phyloP scores from a whole-genome alignment of 2,797 vertebrate species.

The Cuniculus paca region DNA sequence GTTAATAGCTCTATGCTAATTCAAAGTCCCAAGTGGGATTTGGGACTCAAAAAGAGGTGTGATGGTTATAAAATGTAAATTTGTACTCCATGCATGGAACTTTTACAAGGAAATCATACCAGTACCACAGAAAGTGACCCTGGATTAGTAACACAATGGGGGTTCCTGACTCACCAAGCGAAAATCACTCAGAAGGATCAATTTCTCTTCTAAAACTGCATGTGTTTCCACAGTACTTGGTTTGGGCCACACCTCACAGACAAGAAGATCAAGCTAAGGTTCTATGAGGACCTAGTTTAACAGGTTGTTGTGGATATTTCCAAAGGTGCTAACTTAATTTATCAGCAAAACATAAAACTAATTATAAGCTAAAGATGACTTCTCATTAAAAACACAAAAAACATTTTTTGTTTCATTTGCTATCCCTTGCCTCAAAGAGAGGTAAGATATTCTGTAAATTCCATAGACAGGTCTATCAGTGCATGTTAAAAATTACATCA shows the following conservation, averaged over 20 bases:
- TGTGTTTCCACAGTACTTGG: not conserved
- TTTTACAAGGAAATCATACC: not conserved
- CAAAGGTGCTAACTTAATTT: not conserved
- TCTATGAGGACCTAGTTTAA: not conserved
- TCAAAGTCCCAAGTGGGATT: not conserved
- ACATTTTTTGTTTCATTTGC: not conserved
- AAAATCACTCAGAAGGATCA: not conserved
- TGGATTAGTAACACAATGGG: not conserved
- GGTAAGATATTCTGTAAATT: not conserved
- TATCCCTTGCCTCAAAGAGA: not conserved
- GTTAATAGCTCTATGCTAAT: not conserved
- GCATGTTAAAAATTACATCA: not conserved
- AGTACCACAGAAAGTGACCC: not conserved
- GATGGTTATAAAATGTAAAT: not conserved
- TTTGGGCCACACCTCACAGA: too few relatives aligned
- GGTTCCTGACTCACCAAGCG: not conserved
- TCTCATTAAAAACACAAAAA: not conserved
- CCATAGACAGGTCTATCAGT: not conserved
- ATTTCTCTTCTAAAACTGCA: not conserved
- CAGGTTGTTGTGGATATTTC: not conserved
- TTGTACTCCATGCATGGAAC: not conserved
- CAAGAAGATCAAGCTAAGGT: not conserved
- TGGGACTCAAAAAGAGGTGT: not conserved
- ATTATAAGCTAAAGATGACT: not conserved
- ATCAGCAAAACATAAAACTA: constrained; percentile 10